A percentile compares a stretch with the other conserved stretches of the same genome.
phyloP scores from a whole-genome alignment of 2,797 vertebrate species.

The Telmatherina bonti region DNA sequence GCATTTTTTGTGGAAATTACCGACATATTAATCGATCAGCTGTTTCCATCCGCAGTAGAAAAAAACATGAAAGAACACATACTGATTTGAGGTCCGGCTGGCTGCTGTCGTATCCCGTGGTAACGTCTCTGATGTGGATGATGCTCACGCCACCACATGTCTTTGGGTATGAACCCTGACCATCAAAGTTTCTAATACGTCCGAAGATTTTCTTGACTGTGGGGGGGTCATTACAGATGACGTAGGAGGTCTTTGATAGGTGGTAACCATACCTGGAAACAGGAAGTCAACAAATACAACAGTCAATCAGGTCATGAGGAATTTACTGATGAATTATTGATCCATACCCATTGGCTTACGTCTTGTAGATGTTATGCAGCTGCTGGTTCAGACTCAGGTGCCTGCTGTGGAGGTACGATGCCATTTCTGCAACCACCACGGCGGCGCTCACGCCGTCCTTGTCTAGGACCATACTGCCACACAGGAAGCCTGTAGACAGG shows the following conservation, averaged over 20 bases:
- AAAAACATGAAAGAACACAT: slow-evolving; percentile 35
- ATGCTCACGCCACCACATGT: slow-evolving; percentile 84
- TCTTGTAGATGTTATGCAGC: slow-evolving; percentile 88
- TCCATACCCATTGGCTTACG: slow-evolving; percentile 42
- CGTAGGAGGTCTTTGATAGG: slow-evolving; percentile 92
- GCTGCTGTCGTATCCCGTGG: slow-evolving; percentile 94
- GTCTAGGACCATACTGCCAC: slow-evolving; percentile 89
- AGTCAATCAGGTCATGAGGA: not conserved
- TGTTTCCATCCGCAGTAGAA: not conserved
- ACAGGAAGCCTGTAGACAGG: slow-evolving; percentile 89
- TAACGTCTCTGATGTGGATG: slow-evolving; percentile 87
- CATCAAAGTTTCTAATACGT: slow-evolving; percentile 87
- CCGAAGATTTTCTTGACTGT: slow-evolving; percentile 91
- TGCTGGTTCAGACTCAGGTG: slow-evolving; percentile 86
- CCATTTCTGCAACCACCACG: slow-evolving; percentile 93
- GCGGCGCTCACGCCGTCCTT: slow-evolving; percentile 96
- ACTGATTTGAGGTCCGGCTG: slow-evolving; percentile 85
- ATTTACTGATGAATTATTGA: too few species aligned
- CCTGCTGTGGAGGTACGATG: slow-evolving; percentile 85
- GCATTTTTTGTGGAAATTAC: too few species aligned
- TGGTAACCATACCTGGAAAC: slow-evolving; percentile 91
- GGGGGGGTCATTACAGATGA: slow-evolving; percentile 89
- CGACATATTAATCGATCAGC: too few species aligned
- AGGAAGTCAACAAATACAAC: not conserved
- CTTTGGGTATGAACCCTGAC: slow-evolving; percentile 84